Evolutionary conservation across 2,113 vertebrate genomes (phyloP).

Genomic region (Dicrurus megarhynchus): DNA sequence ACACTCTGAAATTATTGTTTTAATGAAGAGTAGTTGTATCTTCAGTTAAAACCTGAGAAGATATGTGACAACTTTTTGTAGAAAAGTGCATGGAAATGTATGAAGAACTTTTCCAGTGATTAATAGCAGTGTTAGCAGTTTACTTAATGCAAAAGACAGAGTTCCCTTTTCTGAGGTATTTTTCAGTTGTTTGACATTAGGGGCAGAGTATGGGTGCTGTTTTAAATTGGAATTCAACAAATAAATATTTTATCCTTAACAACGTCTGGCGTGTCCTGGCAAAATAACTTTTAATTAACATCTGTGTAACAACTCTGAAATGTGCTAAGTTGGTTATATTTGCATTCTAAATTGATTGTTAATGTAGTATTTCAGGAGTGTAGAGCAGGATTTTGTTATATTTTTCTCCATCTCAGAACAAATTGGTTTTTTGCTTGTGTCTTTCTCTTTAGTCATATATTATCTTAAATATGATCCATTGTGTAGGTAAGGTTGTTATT

Average conservation of each 20-base stretch:
- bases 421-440: not conserved
- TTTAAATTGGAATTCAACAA: constrained; percentile 39
- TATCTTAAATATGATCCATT: constrained; percentile 30
- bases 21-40: not conserved
- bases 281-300: not conserved
- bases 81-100: not conserved
- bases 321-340: not conserved
- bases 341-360: not conserved
- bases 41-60: not conserved
- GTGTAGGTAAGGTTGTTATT: constrained; percentile 33
- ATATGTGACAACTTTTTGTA: not conserved
- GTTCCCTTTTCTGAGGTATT: constrained; percentile 26
- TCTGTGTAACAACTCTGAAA: not conserved
- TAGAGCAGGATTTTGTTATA: not conserved
- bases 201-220: not conserved
- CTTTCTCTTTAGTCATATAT: not conserved
- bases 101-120: not conserved
- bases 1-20: not conserved
- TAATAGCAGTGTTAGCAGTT: constrained; percentile 27
- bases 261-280: not conserved
- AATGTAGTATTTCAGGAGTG: not conserved
- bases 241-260: constrained; percentile 31
- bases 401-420: not conserved
- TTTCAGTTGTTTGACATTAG: constrained; percentile 8
- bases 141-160: constrained; percentile 11